phyloP scores from a whole-genome alignment of 2,113 vertebrate species.

The Oreochromis niloticus region DNA sequence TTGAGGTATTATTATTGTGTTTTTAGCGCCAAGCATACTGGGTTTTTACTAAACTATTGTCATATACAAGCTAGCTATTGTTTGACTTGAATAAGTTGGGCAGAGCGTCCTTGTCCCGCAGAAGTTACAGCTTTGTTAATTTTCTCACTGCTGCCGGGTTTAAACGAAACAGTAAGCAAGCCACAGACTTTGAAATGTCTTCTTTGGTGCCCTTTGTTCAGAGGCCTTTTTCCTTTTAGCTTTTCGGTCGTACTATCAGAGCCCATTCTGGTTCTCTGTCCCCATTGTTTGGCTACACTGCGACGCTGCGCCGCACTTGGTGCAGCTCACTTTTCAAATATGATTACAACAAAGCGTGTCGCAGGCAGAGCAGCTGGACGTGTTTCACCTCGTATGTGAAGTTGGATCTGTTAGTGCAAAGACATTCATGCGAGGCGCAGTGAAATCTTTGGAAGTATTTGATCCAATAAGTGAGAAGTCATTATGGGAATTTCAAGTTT shows the following conservation, averaged over 20 bases:
- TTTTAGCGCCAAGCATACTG: not conserved
- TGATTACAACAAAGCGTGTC: not conserved
- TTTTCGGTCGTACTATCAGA: not conserved
- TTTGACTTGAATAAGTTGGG: conserved; percentile 54
- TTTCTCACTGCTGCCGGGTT: not conserved
- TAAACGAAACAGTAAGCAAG: not conserved
- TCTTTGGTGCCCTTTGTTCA: not conserved
- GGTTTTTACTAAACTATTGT: conserved; percentile 1
- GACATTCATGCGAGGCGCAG: not conserved
- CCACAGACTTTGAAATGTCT: not conserved
- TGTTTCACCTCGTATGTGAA: not conserved
- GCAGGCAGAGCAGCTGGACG: not conserved
- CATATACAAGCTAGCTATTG: conserved; percentile 48
- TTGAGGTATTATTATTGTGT: not conserved
- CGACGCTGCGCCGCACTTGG: conserved; percentile 15
- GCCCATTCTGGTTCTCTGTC: conserved; percentile 1
- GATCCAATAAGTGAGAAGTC: not conserved
- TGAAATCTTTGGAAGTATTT: not conserved
- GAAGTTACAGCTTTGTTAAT: not conserved
- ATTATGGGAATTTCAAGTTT: not conserved
- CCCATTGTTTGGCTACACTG: conserved; percentile 50
- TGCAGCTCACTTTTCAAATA: not conserved
- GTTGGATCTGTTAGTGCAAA: not conserved
- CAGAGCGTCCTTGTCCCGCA: not conserved
- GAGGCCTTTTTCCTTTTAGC: not conserved